Evolutionary conservation across 2,113 vertebrate species (phyloP), one percentile per base, ranked within the genome.

Genomic region (Phylloscopus trochilus): DNA sequence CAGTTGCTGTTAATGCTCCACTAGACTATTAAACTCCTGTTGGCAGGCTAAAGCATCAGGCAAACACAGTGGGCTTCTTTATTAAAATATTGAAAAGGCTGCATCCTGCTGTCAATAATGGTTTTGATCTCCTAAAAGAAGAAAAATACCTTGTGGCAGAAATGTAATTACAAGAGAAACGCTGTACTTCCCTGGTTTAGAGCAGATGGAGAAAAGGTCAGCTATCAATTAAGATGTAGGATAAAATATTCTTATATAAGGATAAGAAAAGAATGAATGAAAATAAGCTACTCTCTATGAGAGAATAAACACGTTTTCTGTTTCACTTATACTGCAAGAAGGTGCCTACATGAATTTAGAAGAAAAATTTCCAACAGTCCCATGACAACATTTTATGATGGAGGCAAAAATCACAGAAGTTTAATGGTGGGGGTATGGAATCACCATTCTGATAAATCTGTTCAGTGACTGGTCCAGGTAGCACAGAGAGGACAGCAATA

Each of bases 71-170:
- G 63, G 77, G 67, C 56, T 95, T 78, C 94, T 93, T 91, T 94
- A 97, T 96, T 97, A 97, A 97, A 93, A 96, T 94, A 94, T 60
- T 83, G 93, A 92, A 94, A 96, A 94, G 51, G 68, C 90, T 83
- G 79, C 49, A 89, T 96, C 95, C 93, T 92, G 78, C 95, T 97
- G 94, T 95, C 95, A 95, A 79, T 95, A 97, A 87, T 30, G 46
- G 83, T 96, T 95, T 96, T 96, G 96, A 95, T 95, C 83, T 91
- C 90, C 70, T 94, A 87, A 78, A 95, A 94, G 85, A 95, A 90
- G 73, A 95, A 94, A 95, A 93, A 95, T 75, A 94, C 44, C 93
- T 93, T 84, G 93, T 96, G 94, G 92, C 94, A 97, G 93, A 96
- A 92, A 95, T 95, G 92, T 95, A 97, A 97, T 97, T 97, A 96